A percentile compares a stretch with the other conserved stretches of the same genome.
Evolutionary conservation across 2,888 invertebrate species (phyloP).

Genomic region (Megamerina dolium): DNA sequence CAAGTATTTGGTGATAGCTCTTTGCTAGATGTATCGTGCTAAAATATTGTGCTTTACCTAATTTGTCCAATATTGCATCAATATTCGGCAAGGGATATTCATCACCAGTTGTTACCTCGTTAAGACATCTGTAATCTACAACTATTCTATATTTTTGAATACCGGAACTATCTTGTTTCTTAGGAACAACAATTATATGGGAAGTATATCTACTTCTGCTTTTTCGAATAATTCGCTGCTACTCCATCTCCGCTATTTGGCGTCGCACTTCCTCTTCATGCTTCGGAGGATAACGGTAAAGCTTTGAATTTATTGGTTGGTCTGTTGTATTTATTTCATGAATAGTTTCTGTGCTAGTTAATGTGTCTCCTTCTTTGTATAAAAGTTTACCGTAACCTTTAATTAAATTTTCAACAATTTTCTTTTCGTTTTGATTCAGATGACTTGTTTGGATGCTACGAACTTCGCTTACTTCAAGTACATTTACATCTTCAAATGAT

Average conservation of each 20-base stretch:
- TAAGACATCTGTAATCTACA: neutral
- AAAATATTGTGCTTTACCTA: too few species aligned
- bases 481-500: slow-evolving; percentile 9
- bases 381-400: slow-evolving; percentile 14
- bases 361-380: slow-evolving; percentile 15
- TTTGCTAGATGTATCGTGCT: too few species aligned
- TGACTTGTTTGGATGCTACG: slow-evolving; percentile 9
- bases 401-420: slow-evolving; percentile 6
- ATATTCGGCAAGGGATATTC: slow-evolving; percentile 6
- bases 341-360: slow-evolving; percentile 8
- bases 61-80: slow-evolving; percentile 1
- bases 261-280: slow-evolving; percentile 8
- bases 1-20: too few species aligned
- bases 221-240: slow-evolving; percentile 14
- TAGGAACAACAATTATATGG: neutral
- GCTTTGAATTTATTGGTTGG: slow-evolving; percentile 12
- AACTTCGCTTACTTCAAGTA: slow-evolving; percentile 12
- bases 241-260: slow-evolving; percentile 13
- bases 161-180: slow-evolving; percentile 2
- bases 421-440: slow-evolving; percentile 13
- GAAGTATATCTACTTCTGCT: slow-evolving; percentile 2
- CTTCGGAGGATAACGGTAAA: slow-evolving; percentile 9
- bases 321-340: slow-evolving; percentile 15
- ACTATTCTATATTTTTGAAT: slow-evolving; percentile 1
- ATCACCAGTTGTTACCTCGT: neutral